Conservation (phyloP, 2,113 vertebrate genomes). For the Trochalopteron elliotii region DNA sequence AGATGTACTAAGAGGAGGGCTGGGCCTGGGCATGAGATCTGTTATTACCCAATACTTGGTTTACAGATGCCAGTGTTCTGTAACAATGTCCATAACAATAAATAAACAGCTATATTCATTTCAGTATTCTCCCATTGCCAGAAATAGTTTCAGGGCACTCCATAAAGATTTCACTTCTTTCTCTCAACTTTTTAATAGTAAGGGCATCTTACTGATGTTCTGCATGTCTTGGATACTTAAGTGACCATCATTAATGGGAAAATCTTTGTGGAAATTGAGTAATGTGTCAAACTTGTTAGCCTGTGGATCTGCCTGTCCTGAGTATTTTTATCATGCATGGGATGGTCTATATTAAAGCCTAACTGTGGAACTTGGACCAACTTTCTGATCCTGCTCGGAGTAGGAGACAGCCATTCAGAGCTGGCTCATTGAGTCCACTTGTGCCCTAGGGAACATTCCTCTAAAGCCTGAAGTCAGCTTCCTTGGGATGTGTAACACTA, state of each 20-base stretch:
- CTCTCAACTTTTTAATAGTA: background rate
- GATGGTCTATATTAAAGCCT: background rate
- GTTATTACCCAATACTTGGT: background rate
- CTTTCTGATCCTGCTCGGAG: background rate
- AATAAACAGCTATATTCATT: background rate
- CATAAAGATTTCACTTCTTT: background rate
- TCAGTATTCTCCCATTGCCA: background rate
- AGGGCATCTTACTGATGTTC: background rate
- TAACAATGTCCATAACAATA: background rate
- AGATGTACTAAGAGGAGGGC: background rate
- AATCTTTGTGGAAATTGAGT: background rate
- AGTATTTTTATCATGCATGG: background rate
- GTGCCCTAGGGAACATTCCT: background rate
- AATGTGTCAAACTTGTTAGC: background rate
- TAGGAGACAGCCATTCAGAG: background rate
- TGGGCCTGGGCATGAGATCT: background rate
- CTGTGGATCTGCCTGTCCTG: background rate
- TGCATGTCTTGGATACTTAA: background rate
- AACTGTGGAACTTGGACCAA: background rate
- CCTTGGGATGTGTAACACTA: background rate
- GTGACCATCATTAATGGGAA: background rate
- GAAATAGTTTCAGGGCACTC: background rate
- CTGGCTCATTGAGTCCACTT: background rate
- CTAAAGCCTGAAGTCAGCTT: background rate
- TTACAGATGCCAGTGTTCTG: background rate